Evolutionary conservation across 1,140 invertebrate species (phyloP), one percentile per base, ranked within the genome.

Genomic region (Drosophila persimilis): DNA sequence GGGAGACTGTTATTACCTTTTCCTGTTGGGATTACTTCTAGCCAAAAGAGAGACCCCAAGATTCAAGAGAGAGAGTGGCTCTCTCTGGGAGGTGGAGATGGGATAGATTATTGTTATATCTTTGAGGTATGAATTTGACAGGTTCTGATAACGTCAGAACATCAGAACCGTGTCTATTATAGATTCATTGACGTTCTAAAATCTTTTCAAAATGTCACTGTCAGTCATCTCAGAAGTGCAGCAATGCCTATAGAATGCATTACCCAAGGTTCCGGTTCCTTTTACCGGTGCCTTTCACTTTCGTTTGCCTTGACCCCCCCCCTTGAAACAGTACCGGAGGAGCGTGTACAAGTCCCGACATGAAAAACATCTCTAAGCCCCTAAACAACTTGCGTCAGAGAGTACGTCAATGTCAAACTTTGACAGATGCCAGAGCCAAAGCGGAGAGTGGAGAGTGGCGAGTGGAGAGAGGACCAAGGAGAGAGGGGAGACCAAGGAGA

Each of bases 341-440:
- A 39, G 9, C 9, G 31, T 4, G 15, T 7, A 41, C 20, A 45
- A 58, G 35, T 64, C 60, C 22, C 26, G 71, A 80, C 80, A 84
- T 61, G 80, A 52, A 85, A 85, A 80, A 77, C 67, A 76, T 74
- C 77, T 84, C 70, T 73, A 72, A 83, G 64, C 59, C 73, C 65
- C 61, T 63, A 69, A 76, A 61, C 78, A 74, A 83, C 69, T 59
- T 80, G 66, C 47, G 71, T 53, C 73, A 50, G 64, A 55, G 70
- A 81, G 81, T 81, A 70, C 81, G 80, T 85, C 81, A 86, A 81
- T 86, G 81, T 86, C 81, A 86, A 71, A 80, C 72, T 74, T 88
- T 86, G 81, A 88, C 81, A 88, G 73, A 60, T 77, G 73, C 73
- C 65, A 74, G 54, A 7, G 44, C 47, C 44, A n/a, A n/a, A 41